Evolutionary conservation across 2,113 vertebrate genomes (phyloP).

Genomic region (Falco punctatus): DNA sequence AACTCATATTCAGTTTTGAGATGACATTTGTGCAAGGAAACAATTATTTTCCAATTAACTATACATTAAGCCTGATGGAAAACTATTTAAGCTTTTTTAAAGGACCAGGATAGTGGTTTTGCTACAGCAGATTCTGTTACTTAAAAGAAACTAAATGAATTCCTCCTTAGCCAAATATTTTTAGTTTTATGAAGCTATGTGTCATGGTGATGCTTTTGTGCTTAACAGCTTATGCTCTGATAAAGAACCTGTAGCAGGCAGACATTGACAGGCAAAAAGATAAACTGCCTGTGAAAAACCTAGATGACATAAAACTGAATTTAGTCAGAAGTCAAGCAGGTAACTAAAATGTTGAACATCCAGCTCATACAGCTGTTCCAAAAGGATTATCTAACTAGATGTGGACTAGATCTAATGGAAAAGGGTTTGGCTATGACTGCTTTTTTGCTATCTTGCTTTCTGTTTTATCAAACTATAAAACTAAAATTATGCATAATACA

Average conservation of each 20-base stretch:
- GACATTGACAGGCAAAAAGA: neutral
- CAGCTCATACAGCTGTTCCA: neutral
- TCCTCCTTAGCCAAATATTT: neutral
- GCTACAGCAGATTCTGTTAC: neutral
- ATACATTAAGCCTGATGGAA: neutral
- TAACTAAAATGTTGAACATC: neutral
- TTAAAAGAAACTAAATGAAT: neutral
- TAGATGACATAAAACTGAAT: neutral
- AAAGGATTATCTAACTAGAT: neutral
- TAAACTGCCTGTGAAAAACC: neutral
- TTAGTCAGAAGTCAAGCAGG: neutral
- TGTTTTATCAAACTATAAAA: neutral
- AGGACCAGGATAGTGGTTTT: neutral
- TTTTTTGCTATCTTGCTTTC: neutral
- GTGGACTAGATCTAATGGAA: neutral
- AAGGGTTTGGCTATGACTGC: neutral
- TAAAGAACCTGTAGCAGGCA: neutral
- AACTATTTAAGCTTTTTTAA: neutral
- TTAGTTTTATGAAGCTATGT: neutral
- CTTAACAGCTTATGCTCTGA: neutral
- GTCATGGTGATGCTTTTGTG: neutral
- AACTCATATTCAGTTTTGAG: neutral
- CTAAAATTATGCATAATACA: neutral
- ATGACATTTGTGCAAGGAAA: neutral
- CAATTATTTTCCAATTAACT: constrained; percentile 4